Conservation (phyloP, 2,113 vertebrate genomes). For the Archocentrus centrarchus region DNA sequence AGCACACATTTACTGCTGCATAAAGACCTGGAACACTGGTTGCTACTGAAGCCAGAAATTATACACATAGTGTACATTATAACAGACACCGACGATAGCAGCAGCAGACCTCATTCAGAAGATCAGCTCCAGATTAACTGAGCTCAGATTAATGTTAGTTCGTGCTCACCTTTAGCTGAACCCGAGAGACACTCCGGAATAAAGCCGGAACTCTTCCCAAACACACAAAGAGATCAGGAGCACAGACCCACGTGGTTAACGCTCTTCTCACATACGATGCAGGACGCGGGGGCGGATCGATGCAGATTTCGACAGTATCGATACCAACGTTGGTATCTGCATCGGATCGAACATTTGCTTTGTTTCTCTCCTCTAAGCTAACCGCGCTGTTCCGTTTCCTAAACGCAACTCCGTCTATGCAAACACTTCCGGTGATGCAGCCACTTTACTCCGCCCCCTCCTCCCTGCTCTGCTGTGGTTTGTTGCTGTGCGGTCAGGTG, state of each 20-base stretch:
- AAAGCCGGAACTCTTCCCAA: neutral
- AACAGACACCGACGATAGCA: no score
- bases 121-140: no score
- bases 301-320: neutral
- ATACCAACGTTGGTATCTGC: neutral
- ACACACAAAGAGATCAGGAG: neutral
- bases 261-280: neutral
- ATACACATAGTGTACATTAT: no score
- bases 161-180: neutral
- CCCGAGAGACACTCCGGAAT: neutral
- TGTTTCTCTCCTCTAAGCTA: neutral
- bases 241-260: accelerated
- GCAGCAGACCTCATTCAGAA: no score
- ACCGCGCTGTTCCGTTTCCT: neutral
- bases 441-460: neutral
- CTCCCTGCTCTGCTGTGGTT: neutral
- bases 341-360: neutral
- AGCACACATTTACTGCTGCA: no score
- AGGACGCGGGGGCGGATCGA: neutral
- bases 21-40: no score
- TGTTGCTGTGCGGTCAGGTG: neutral
- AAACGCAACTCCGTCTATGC: neutral
- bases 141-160: neutral
- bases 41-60: no score
- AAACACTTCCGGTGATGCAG: neutral